phyloP scores from a whole-genome alignment of 2,113 vertebrate species.

The Callionymus lyra region DNA sequence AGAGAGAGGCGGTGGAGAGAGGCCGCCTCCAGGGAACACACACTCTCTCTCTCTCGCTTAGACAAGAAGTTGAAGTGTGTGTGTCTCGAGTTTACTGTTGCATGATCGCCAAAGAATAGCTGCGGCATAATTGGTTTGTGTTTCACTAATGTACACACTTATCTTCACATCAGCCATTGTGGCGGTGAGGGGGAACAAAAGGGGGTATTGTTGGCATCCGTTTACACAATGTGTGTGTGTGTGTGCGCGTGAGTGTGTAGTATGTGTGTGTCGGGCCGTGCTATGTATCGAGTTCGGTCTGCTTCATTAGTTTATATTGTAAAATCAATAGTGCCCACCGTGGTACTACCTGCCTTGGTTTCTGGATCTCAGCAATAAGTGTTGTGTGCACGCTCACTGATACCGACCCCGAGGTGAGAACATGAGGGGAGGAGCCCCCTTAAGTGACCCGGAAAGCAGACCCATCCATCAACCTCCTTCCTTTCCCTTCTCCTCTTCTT shows the following conservation, averaged over 20 bases:
- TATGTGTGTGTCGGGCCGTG: slow-evolving; percentile 13
- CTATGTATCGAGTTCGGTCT: slow-evolving; percentile 32
- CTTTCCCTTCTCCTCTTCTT: slow-evolving; percentile 27
- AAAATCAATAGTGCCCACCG: slow-evolving; percentile 56
- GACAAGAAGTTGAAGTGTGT: slow-evolving; percentile 8
- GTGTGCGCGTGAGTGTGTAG: slow-evolving; percentile 12
- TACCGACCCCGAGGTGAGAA: slow-evolving; percentile 40
- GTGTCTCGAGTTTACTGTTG: slow-evolving; percentile 13
- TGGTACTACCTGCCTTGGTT: slow-evolving; percentile 29
- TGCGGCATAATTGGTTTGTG: slow-evolving; percentile 45
- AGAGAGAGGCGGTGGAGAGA: slow-evolving; percentile 39
- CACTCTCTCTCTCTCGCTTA: slow-evolving; percentile 18
- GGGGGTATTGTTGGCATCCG: slow-evolving; percentile 11
- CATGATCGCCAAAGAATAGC: slow-evolving; percentile 12
- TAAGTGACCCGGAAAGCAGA: slow-evolving; percentile 51
- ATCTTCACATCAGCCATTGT: slow-evolving; percentile 48
- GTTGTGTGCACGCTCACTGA: slow-evolving; percentile 17
- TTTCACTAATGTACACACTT: slow-evolving; percentile 43
- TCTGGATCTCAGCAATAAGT: slow-evolving; percentile 5
- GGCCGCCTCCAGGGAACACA: slow-evolving; percentile 48
- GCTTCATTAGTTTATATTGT: slow-evolving; percentile 60
- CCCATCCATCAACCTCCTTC: slow-evolving; percentile 55
- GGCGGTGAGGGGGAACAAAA: slow-evolving; percentile 38
- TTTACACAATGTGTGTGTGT: slow-evolving; percentile 27
- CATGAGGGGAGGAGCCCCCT: slow-evolving; percentile 27